Conservation (phyloP, 2,888 invertebrate species). For the Eupsilia transversa region DNA sequence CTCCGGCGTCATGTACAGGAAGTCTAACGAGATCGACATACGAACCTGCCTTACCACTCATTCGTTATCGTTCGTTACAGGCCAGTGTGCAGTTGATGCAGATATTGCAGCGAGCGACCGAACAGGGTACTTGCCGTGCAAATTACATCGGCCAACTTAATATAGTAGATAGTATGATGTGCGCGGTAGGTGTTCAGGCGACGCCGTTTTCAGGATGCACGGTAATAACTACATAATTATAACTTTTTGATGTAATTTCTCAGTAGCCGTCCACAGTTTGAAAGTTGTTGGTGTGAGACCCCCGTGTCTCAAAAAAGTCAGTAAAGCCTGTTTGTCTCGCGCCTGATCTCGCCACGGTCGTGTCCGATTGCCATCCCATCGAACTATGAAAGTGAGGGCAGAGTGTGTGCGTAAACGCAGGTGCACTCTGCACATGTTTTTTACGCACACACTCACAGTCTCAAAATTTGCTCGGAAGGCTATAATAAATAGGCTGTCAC, state of each 20-base stretch:
- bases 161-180: slow-evolving; percentile 16
- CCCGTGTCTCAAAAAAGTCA: not conserved
- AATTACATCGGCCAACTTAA: not conserved
- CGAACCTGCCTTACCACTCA: not conserved
- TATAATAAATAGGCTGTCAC: not conserved
- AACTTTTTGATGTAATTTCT: slow-evolving; percentile 2
- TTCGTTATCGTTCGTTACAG: slow-evolving; percentile 1
- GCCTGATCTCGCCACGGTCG: not conserved
- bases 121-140: not conserved
- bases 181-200: not conserved
- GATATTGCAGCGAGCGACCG: not conserved
- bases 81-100: slow-evolving; percentile 29
- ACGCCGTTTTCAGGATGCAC: slow-evolving; percentile 16
- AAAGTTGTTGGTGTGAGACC: too few species aligned
- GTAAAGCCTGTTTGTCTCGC: not conserved
- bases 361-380: not conserved
- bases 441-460: not conserved
- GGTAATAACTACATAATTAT: slow-evolving; percentile 15
- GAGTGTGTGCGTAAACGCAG: not conserved
- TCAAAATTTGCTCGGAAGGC: not conserved
- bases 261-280: not conserved
- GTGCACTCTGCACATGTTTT: not conserved
- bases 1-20: too few species aligned
- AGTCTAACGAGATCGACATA: not conserved
- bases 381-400: not conserved